A percentile compares a stretch with the other conserved stretches of the same genome.
phyloP scores from a whole-genome alignment of 2,888 invertebrate genomes.

The Euzetes globulus region DNA sequence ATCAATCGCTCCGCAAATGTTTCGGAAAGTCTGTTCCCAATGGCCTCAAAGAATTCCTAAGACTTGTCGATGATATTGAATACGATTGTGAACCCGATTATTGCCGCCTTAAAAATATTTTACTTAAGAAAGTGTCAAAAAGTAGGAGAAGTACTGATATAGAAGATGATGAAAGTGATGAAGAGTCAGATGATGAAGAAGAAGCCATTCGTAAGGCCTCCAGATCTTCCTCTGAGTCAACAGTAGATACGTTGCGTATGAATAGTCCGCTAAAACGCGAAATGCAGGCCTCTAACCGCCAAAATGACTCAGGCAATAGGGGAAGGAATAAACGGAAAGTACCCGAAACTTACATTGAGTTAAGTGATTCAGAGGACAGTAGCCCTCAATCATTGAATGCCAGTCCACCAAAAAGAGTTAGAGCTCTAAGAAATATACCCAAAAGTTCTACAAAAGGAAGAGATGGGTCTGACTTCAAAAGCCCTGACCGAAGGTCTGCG shows the following conservation, averaged over 20 bases:
- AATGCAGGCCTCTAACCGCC: too few relatives aligned
- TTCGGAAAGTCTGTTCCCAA: slow-evolving; percentile 33
- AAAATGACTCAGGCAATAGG: too few relatives aligned
- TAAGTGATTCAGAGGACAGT: background rate
- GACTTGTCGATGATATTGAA: background rate
- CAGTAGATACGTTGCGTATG: too few relatives aligned
- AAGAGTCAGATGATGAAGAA: background rate
- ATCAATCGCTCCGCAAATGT: slow-evolving; percentile 33
- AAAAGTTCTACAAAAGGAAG: too few relatives aligned
- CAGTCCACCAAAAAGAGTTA: background rate
- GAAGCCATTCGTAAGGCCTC: background rate
- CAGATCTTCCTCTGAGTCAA: background rate
- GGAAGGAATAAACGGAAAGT: too few relatives aligned
- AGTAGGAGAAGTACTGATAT: background rate
- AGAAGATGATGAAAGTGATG: background rate
- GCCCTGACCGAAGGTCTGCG: background rate
- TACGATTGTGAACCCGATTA: slow-evolving; percentile 25
- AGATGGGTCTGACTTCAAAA: too few relatives aligned
- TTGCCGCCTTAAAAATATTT: slow-evolving; percentile 8
- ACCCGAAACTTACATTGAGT: background rate
- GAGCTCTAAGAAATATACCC: background rate
- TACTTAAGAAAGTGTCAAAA: background rate
- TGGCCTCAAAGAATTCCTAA: slow-evolving; percentile 28
- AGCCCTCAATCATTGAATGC: too few relatives aligned
- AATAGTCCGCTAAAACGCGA: background rate